These are phyloP conservation scores for Pteronotus mesoamericanus DNA, from an alignment of 2,797 vertebrate genomes.

Conservation along the genomic window DNA sequence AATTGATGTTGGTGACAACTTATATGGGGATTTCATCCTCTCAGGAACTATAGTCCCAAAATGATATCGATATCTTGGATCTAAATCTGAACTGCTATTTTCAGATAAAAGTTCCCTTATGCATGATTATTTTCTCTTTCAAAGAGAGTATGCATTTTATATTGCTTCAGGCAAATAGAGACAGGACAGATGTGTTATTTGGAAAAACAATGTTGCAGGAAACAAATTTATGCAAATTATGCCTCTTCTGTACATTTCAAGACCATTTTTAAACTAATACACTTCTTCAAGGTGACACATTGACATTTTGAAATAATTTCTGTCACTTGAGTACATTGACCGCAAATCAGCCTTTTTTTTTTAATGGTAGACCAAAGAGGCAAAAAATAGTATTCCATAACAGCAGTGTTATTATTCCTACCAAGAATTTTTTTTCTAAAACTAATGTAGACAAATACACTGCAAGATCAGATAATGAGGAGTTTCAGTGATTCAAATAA, in stretches of 20 bases:
- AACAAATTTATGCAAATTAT: slow-evolving; percentile 7
- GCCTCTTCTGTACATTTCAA: not conserved
- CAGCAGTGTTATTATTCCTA: not conserved
- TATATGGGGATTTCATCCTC: not conserved
- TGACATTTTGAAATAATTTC: slow-evolving; percentile 38
- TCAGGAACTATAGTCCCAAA: not conserved
- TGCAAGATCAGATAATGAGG: not conserved
- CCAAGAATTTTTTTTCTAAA: not conserved
- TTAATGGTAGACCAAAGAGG: not conserved
- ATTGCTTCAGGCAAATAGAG: not conserved
- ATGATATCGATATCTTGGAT: not conserved
- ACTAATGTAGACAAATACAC: not conserved
- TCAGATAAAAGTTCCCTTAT: not conserved
- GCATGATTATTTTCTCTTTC: not conserved
- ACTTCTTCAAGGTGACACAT: not conserved
- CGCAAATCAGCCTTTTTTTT: not conserved
- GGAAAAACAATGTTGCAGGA: not conserved
- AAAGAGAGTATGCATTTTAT: not conserved
- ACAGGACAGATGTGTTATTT: slow-evolving; percentile 14
- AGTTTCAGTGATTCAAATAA: not conserved
- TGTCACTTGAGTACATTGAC: not conserved
- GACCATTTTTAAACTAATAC: slow-evolving; percentile 23
- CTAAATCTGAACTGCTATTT: not conserved
- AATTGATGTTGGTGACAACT: not conserved
- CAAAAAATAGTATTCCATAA: not conserved